Conservation (phyloP, 1,140 invertebrate species). For the Arion vulgaris region DNA sequence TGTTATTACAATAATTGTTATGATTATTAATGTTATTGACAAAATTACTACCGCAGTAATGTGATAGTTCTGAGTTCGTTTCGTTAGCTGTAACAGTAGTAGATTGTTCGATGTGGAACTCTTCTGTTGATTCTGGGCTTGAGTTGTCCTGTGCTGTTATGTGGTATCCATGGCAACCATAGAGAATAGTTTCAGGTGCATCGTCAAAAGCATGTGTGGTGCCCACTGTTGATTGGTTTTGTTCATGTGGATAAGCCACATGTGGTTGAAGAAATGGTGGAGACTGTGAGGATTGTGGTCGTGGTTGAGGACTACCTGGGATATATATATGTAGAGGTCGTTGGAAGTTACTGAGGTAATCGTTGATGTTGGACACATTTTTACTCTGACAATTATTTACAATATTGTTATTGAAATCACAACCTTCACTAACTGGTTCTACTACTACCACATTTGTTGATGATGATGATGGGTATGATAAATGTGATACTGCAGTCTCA, state of each 20-base stretch:
- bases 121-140: not conserved
- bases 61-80: not conserved
- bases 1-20: not conserved
- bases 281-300: not conserved
- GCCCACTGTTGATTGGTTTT: not conserved
- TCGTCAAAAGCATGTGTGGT: not conserved
- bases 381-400: not conserved
- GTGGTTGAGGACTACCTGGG: not conserved
- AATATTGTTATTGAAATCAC: not conserved
- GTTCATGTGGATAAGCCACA: not conserved
- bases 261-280: constrained; percentile 6
- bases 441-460: not conserved
- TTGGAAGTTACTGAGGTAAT: constrained; percentile 2
- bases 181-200: not conserved
- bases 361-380: not conserved
- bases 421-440: not conserved
- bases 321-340: constrained; percentile 31
- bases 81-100: too few relatives aligned
- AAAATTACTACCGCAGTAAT: not conserved
- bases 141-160: not conserved
- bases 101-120: not conserved
- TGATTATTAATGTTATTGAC: not conserved
- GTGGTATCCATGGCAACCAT: not conserved
- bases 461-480: not conserved
- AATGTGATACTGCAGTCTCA: not conserved